Base-by-base conservation (phyloP, 1,140 invertebrate genomes). In the Brachionus angularis region DNA sequence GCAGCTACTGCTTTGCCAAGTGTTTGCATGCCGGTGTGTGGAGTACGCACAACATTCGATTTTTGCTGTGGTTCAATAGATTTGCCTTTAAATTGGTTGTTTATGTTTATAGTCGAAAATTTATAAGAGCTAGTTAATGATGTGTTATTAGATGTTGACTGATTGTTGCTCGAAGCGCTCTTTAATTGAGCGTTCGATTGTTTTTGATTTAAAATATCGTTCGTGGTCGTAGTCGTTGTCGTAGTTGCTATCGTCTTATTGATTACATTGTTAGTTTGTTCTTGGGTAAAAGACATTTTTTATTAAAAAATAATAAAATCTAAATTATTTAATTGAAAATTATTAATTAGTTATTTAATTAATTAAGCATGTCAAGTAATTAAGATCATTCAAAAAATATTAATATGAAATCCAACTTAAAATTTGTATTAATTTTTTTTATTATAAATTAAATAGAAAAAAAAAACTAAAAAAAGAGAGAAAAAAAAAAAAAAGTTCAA, bases 1-100 rank as follows among this genome's bases (percentile, higher is more conserved):
- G 90, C 89, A 82, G 88, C 90, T 81, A 90, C 91, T 83, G 96
- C 91, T 88, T 95, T 96, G 85, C 93, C 92, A 87, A 96, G 87
- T 85, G 87, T 91, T 89, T 95, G 92, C 87, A 96, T 91, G 86
- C 93, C 93, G 94, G 25, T 47, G 14, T 27, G 42, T 1, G 62
- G 21, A 21, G 62, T 5, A 3, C 62, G 62, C 27, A 67, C 18
- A 16, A 67, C 62, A 31, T 39, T 49, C 42, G 42, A 18, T 46
- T 67, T 67, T 10, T 67, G 42, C 10, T 46, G 42, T 31, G 62
- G 42, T 33, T 67, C 62, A 29, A 67, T 50, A 1, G 23, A 31
- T 36, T 67, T 67, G 12, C 62, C 62, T 31, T 67, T 67, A 25
- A 67, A 67, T 50, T 67, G 62, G 25, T 50, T 67, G 31, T 67